A percentile compares a stretch with the other conserved stretches of the same genome.
These are phyloP conservation scores for Atta cephalotes DNA, from an alignment of 1,140 invertebrate species.

Conservation along the genomic window DNA sequence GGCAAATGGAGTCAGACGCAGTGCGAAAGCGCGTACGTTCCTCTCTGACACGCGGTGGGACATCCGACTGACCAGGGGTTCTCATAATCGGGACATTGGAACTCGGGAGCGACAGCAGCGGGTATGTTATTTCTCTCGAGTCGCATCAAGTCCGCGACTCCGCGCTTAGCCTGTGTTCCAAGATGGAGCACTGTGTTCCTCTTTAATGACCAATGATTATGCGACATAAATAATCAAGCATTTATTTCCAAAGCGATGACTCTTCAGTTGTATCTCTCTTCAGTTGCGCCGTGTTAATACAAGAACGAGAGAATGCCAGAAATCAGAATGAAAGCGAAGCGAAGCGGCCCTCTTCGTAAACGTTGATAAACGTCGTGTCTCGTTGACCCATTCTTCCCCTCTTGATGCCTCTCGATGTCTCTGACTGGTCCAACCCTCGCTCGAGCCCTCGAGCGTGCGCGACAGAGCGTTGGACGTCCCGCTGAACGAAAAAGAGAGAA, in stretches of 20 bases:
- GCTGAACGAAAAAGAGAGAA: not conserved
- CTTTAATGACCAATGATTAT: no score
- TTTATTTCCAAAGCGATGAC: no score
- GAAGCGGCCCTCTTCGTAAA: constrained; percentile 57
- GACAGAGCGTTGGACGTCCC: constrained; percentile 14
- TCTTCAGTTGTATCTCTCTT: no score
- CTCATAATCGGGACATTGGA: constrained; percentile 67
- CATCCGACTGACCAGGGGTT: constrained; percentile 66
- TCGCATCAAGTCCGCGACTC: no score
- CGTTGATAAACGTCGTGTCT: not conserved
- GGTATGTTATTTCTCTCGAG: constrained; percentile 44
- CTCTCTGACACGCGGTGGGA: constrained; percentile 56
- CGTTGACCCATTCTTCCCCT: not conserved
- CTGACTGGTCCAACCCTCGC: not conserved
- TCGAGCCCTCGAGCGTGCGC: constrained; percentile 22
- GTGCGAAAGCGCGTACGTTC: constrained; percentile 63
- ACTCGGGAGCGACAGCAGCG: constrained; percentile 57
- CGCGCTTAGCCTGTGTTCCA: no score
- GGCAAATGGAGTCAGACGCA: constrained; percentile 64
- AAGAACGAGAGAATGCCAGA: not conserved
- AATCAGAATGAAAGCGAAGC: not conserved
- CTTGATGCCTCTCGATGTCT: not conserved
- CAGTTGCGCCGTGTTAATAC: no score
- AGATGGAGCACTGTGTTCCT: no score
- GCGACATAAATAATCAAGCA: no score